Conservation (phyloP, 2,888 invertebrate genomes). For the Parasteatoda lunata region DNA sequence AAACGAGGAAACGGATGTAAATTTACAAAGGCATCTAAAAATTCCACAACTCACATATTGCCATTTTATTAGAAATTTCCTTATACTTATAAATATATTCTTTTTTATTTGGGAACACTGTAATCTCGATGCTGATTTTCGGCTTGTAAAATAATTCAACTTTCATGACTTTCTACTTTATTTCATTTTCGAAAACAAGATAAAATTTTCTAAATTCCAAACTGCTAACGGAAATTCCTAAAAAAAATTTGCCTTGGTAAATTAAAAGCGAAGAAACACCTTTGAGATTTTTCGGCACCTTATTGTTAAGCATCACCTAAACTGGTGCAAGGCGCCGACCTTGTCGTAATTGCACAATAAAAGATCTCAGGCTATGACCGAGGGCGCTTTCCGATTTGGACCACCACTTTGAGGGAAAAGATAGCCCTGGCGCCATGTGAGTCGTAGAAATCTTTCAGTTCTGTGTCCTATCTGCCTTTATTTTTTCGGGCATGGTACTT, state of each 20-base stretch:
- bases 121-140: no score
- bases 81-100: no score
- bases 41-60: no score
- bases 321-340: constrained; percentile 41
- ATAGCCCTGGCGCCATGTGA: constrained; percentile 61
- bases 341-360: constrained; percentile 64
- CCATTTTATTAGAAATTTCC: no score
- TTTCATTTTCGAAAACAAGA: no score
- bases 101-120: no score
- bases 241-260: constrained; percentile 15
- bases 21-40: no score
- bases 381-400: constrained; percentile 21
- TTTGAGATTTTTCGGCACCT: constrained; percentile 34
- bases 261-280: constrained; percentile 18
- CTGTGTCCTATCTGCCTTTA: constrained; percentile 39
- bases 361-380: constrained; percentile 28
- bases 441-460: constrained; percentile 55
- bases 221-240: not conserved
- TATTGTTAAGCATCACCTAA: constrained; percentile 23
- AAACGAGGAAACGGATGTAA: no score
- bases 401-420: constrained; percentile 26
- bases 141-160: no score
- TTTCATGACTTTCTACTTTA: no score
- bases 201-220: not conserved
- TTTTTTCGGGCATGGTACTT: constrained; percentile 52